Evolutionary conservation across 1,140 invertebrate species (phyloP).

Genomic region (Drosophila pectinifera): DNA sequence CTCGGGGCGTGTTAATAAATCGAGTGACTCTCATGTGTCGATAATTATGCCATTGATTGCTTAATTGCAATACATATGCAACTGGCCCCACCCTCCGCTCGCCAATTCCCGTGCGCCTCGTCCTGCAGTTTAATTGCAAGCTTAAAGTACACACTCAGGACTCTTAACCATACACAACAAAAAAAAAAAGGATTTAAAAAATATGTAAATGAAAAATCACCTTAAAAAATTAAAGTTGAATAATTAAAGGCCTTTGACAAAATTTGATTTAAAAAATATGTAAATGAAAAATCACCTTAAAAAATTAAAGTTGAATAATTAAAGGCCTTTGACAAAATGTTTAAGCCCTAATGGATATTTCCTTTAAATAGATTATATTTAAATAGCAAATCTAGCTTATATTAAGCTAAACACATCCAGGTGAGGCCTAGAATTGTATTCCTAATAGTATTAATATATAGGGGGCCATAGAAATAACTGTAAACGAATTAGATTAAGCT

Average conservation of each 20-base stretch:
- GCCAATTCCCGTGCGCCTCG: constrained; percentile 31
- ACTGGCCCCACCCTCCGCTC: not conserved
- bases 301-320: too few species aligned
- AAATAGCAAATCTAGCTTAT: too few species aligned
- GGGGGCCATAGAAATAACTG: too few species aligned
- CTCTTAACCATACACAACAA: not conserved
- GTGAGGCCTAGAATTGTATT: too few species aligned
- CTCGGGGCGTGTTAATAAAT: constrained; percentile 77
- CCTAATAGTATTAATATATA: too few species aligned
- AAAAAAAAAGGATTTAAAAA: not conserved
- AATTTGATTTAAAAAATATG: not conserved
- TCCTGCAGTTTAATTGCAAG: constrained; percentile 59
- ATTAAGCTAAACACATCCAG: too few species aligned
- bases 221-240: too few species aligned
- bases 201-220: not conserved
- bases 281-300: not conserved
- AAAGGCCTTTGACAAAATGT: too few species aligned
- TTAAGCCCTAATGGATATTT: too few species aligned
- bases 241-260: too few species aligned
- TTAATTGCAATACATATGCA: constrained; percentile 81
- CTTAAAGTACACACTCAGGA: constrained; percentile 65
- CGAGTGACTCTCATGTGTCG: constrained; percentile 78
- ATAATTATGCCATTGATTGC: constrained; percentile 82
- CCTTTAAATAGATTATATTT: too few species aligned
- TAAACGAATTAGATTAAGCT: too few species aligned